Conservation (phyloP, 1,140 invertebrate genomes). For the Drosophila fuyamai region DNA sequence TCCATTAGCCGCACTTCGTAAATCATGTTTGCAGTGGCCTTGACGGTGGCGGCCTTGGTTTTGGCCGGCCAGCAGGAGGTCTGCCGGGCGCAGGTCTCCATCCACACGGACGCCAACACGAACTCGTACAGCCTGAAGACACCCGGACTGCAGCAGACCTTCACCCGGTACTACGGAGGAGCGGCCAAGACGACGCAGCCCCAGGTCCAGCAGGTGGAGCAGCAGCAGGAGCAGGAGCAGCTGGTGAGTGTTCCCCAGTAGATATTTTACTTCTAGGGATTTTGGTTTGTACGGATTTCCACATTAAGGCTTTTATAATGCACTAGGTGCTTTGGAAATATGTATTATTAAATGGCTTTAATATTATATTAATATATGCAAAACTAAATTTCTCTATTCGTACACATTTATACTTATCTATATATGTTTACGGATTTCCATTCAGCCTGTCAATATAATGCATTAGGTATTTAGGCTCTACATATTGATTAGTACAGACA, state of each 20-base stretch:
- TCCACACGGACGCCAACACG: conserved; percentile 74
- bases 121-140: conserved; percentile 82
- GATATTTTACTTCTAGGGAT: too few species aligned
- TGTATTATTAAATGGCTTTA: too few species aligned
- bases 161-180: conserved; percentile 75
- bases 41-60: conserved; percentile 35
- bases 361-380: too few species aligned
- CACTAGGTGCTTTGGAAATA: too few species aligned
- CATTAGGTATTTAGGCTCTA: too few species aligned
- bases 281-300: too few species aligned
- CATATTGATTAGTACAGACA: too few species aligned
- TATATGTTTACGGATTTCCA: too few species aligned
- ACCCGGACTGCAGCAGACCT: conserved; percentile 77
- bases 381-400: too few species aligned
- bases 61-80: conserved; percentile 42
- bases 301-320: too few species aligned
- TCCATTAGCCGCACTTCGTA: conserved; percentile 28
- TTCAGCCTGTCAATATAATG: too few species aligned
- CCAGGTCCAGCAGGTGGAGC: conserved; percentile 21
- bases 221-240: conserved; percentile 29
- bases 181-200: conserved; percentile 30
- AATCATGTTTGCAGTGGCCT: conserved; percentile 47
- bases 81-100: conserved; percentile 72
- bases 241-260: conserved; percentile 37
- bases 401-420: too few species aligned